A percentile compares a stretch with the other conserved stretches of the same genome.
Evolutionary conservation across 2,797 vertebrate species (phyloP).

Genomic region (Sebastes minor): DNA sequence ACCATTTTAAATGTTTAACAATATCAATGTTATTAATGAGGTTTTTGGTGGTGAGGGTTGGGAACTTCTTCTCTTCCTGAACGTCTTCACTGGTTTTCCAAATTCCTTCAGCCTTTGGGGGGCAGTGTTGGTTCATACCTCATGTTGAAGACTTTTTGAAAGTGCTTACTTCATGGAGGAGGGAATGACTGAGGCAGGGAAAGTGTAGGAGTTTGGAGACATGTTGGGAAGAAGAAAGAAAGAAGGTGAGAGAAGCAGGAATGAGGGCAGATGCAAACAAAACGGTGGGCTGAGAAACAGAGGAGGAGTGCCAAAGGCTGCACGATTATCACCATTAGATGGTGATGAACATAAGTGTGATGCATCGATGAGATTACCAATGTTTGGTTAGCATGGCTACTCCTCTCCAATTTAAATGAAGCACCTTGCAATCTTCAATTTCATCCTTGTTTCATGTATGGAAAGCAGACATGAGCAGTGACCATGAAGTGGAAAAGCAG

Average conservation of each 20-base stretch:
- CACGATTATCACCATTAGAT: constrained; percentile 50
- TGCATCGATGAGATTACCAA: constrained; percentile 38
- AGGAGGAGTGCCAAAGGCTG: constrained; percentile 48
- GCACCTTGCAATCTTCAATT: not conserved
- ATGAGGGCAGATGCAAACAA: constrained; percentile 51
- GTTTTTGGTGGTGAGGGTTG: not conserved
- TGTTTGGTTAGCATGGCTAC: constrained; percentile 14
- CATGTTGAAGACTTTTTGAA: constrained; percentile 40
- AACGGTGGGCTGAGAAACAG: constrained; percentile 54
- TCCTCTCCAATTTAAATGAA: not conserved
- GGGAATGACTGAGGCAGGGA: constrained; percentile 50
- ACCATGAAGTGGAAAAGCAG: not conserved
- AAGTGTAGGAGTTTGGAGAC: constrained; percentile 64
- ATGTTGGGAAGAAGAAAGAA: constrained; percentile 36
- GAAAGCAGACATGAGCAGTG: constrained; percentile 11
- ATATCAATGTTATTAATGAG: not conserved
- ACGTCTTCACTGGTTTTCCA: not conserved
- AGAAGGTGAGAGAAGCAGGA: constrained; percentile 36
- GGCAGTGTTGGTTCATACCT: constrained; percentile 82
- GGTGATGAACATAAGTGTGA: constrained; percentile 39
- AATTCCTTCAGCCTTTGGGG: constrained; percentile 65
- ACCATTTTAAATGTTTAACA: not conserved
- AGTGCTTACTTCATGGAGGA: constrained; percentile 57
- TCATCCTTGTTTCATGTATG: not conserved
- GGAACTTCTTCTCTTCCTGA: constrained; percentile 5